Base-by-base conservation (phyloP, 2,888 invertebrate species). In the Drosophila pseudotalamancana region DNA sequence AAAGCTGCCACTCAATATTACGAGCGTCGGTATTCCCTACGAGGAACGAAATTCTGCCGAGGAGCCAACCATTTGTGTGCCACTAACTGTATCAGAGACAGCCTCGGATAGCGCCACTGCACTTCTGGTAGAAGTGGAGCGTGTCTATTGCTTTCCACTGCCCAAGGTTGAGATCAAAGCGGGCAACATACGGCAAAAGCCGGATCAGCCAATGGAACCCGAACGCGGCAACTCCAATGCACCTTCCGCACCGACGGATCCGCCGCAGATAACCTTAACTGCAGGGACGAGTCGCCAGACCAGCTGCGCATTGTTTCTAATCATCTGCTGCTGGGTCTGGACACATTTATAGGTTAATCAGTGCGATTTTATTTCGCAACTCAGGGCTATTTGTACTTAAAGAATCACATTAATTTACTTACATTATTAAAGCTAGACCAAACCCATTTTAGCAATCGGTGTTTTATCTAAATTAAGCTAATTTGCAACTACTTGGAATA, bases 21-120 rank as follows among this genome's bases (percentile, higher is more conserved):
- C 89, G 0, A 87, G 83, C 23, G 74, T 89, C 14, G 89, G 89
- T 4, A 75, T 81, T 21, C 89, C 89, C 9, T 89, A 87, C 57
- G 87, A 90, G 34, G 73, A 88, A 0, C 76, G 78, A 6, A 88
- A 80, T 25, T 79, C 88, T 0, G 60, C 64, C n/a, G 88, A 90
- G 45, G 89, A 89, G 23, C 77, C 88, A 0, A 84, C 81, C 11
- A 85, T 90, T 14, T 89, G 89, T 53, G 89, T 89, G 0, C 89
- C 89, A 0, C 71, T 89, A 0, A 83, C 85, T 0, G 88, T 89
- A 1, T 66, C 70, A 0, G 89, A 89, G 61, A 72, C 75, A 3
- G 79, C 84, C 21, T 60, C 83, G 14, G 76, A 88, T 3, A 80
- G 72, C 12, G 45, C 55, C 9, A 50, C 50, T 18, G 63, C 84